Conservation (phyloP, 2,113 vertebrate species). For the Echinops telfairi region DNA sequence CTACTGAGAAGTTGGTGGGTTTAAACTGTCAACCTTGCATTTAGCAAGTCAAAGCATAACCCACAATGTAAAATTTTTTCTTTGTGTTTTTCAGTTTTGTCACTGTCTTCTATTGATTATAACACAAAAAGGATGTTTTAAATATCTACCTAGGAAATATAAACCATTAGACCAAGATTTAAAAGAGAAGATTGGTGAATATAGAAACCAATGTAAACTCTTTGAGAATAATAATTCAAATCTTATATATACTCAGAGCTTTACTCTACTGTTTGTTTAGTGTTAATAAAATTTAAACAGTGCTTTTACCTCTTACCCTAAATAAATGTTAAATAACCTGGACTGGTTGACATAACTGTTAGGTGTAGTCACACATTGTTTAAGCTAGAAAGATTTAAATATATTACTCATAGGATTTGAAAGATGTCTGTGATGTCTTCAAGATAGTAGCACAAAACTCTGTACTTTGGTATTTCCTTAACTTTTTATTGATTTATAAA, state of each 20-base stretch:
- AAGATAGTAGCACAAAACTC: not conserved
- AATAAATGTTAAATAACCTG: not conserved
- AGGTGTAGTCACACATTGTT: not conserved
- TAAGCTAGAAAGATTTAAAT: not conserved
- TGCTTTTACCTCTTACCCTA: not conserved
- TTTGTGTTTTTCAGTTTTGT: too few relatives aligned
- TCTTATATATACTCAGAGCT: not conserved
- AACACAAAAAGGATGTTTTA: not conserved
- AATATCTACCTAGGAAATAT: not conserved
- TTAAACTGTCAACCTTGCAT: too few relatives aligned
- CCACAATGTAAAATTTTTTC: too few relatives aligned
- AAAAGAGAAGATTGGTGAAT: not conserved
- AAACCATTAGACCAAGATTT: not conserved
- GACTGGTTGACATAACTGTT: not conserved
- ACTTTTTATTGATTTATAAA: slow-evolving; percentile 4
- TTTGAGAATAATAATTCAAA: not conserved
- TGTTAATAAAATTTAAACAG: not conserved
- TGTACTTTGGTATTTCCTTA: not conserved
- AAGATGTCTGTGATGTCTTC: not conserved
- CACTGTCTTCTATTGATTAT: not conserved
- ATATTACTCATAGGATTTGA: not conserved
- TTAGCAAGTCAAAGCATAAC: too few relatives aligned
- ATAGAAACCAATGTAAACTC: not conserved
- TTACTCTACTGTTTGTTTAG: not conserved
- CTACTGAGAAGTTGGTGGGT: too few relatives aligned